These are phyloP conservation scores for Alloplasta piceator DNA, from an alignment of 2,888 invertebrate species.

Conservation along the genomic window DNA sequence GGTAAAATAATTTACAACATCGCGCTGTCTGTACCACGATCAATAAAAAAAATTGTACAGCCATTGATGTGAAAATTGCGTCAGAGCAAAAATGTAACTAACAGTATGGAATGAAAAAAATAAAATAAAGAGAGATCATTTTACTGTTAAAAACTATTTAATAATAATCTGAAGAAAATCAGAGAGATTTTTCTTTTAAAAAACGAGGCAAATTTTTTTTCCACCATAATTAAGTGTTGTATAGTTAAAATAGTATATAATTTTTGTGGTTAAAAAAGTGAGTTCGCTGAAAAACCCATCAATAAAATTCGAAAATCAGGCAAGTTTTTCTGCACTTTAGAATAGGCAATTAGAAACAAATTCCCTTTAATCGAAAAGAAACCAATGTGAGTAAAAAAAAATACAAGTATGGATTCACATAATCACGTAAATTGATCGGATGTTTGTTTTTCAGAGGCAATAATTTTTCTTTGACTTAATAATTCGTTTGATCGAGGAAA, in stretches of 20 bases:
- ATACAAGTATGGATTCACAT: background rate
- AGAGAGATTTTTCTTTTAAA: too few species aligned
- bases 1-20: conserved; percentile 38
- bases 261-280: too few species aligned
- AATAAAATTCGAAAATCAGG: conserved; percentile 8
- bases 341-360: too few species aligned
- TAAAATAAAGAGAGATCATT: background rate
- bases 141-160: too few species aligned
- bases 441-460: background rate
- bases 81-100: background rate
- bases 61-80: too few species aligned
- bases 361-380: too few species aligned
- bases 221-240: too few species aligned
- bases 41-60: background rate
- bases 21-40: conserved; percentile 1
- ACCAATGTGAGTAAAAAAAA: conserved; percentile 1
- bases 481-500: too few species aligned
- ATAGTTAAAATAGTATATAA: too few species aligned
- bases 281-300: too few species aligned
- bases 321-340: background rate
- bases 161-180: too few species aligned
- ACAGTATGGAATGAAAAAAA: background rate
- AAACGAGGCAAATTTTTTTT: too few species aligned
- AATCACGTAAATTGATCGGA: background rate
- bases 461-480: background rate